These are phyloP conservation scores for Isichthys henryi DNA, from an alignment of 2,113 vertebrate species.

Conservation along the genomic window DNA sequence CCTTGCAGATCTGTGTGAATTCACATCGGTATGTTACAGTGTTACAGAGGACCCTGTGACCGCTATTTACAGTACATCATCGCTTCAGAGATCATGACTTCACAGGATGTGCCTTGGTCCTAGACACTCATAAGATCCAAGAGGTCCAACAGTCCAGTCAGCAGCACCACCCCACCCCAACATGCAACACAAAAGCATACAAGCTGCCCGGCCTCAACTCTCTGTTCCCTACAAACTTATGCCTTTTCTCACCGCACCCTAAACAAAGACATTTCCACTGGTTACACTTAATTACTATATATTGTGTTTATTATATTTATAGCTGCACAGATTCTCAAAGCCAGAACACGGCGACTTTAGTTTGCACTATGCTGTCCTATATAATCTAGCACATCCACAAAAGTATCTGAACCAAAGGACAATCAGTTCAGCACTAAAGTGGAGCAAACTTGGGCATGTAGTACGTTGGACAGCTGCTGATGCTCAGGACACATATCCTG, in stretches of 20 bases:
- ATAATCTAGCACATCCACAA: not conserved
- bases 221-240: not conserved
- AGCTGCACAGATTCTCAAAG: not conserved
- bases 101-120: not conserved
- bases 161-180: not conserved
- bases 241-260: not conserved
- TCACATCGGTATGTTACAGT: not conserved
- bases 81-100: not conserved
- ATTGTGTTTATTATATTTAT: too few relatives aligned
- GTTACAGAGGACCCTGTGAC: not conserved
- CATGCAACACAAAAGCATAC: not conserved
- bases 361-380: not conserved
- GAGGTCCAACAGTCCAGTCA: not conserved
- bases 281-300: not conserved
- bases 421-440: not conserved
- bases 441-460: not conserved
- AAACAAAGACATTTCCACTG: not conserved
- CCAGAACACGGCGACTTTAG: not conserved
- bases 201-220: not conserved
- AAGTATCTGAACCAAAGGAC: not conserved
- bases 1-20: not conserved
- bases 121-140: not conserved
- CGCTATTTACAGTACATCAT: not conserved
- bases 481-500: not conserved
- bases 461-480: not conserved